These are phyloP conservation scores for Belgica antarctica DNA, from an alignment of 2,888 invertebrate genomes.

Conservation along the genomic window DNA sequence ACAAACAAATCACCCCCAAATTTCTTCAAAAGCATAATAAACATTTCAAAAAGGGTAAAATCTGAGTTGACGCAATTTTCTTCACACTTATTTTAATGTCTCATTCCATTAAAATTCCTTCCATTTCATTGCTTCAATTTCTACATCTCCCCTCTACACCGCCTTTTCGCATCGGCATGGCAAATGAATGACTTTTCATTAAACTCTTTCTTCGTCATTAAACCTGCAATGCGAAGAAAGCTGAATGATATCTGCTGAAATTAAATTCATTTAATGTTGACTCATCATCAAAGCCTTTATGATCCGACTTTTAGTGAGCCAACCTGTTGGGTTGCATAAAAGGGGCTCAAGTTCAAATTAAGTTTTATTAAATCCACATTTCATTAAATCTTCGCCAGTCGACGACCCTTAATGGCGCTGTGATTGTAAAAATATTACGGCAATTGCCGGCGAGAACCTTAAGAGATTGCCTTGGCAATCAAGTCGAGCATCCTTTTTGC, in stretches of 20 bases:
- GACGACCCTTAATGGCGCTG: neutral
- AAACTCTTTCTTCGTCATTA: conserved; percentile 7
- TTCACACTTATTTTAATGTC: neutral
- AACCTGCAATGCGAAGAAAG: neutral
- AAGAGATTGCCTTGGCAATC: neutral
- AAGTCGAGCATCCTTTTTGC: neutral
- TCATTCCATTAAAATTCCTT: no score
- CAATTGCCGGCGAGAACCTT: neutral
- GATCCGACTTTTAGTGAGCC: neutral
- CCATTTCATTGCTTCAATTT: neutral
- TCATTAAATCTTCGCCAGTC: neutral
- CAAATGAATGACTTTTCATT: conserved; percentile 24
- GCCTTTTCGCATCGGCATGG: neutral
- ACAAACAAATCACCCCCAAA: no score
- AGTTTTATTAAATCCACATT: conserved; percentile 39
- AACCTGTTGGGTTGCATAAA: conserved; percentile 22
- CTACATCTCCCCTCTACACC: neutral
- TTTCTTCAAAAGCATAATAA: no score
- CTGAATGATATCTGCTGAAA: conserved; percentile 9
- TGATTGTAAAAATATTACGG: neutral
- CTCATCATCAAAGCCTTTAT: neutral
- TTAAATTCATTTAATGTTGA: conserved; percentile 21
- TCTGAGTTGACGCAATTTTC: conserved; percentile 10
- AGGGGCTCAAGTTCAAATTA: conserved; percentile 16
- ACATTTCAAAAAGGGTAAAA: neutral